A percentile compares a stretch with the other conserved stretches of the same genome.
Conservation (phyloP, 2,113 vertebrate genomes). For the Polypterus senegalus region DNA sequence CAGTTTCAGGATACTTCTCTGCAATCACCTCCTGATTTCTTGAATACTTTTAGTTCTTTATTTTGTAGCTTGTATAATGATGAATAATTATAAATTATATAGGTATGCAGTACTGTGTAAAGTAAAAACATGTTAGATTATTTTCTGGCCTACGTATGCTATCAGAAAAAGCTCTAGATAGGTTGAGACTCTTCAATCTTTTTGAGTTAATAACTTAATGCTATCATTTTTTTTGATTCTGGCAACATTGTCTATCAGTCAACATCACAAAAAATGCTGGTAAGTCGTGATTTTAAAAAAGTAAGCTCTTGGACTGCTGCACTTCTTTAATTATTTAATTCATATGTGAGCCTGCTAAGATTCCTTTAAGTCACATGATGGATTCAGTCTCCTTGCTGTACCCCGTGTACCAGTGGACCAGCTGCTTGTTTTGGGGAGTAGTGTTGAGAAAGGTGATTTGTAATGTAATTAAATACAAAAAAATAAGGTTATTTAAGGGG, state of each 20-base stretch:
- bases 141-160: no score
- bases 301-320: constrained; percentile 48
- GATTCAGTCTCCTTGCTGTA: constrained; percentile 36
- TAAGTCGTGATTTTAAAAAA: constrained; percentile 53
- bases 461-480: no score
- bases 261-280: constrained; percentile 70
- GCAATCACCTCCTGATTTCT: neutral
- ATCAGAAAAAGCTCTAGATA: no score
- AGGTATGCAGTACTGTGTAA: no score
- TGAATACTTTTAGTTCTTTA: neutral
- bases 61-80: no score
- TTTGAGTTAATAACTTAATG: constrained; percentile 34
- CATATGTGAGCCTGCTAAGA: constrained; percentile 46
- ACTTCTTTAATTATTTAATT: constrained; percentile 31
- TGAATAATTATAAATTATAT: no score
- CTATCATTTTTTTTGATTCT: constrained; percentile 56
- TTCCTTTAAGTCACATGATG: constrained; percentile 48
- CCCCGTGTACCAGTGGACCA: constrained; percentile 27
- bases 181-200: neutral
- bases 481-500: constrained; percentile 1
- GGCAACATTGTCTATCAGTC: constrained; percentile 64
- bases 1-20: no score
- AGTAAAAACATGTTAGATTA: no score
- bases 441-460: constrained; percentile 18
- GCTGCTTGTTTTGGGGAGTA: constrained; percentile 9